Percentiles rank a stretch among this genome's conserved stretches.
Conservation (phyloP, 2,888 invertebrate genomes). For the Vannuccia rotundouncinata region DNA sequence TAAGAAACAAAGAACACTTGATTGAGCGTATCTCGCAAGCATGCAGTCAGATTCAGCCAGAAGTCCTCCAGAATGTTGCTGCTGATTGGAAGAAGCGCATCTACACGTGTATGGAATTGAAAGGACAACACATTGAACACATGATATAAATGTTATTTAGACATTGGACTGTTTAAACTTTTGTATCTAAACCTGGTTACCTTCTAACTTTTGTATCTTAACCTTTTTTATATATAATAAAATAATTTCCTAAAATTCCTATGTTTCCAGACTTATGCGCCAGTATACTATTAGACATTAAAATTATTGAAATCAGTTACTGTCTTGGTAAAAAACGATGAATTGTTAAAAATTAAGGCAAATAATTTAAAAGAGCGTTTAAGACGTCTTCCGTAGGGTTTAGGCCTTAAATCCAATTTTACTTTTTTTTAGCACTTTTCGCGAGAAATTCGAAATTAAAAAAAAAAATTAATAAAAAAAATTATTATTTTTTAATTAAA, state of each 20-base stretch:
- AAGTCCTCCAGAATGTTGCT: constrained; percentile 4
- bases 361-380: no score
- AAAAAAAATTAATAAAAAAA: no score
- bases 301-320: no score
- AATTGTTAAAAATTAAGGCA: no score
- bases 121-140: constrained; percentile 18
- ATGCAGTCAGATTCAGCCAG: not conserved
- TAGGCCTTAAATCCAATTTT: no score
- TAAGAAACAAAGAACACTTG: constrained; percentile 12
- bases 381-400: no score
- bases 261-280: constrained; percentile 1
- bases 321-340: no score
- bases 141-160: constrained; percentile 14
- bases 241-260: not conserved
- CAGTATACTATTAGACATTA: no score
- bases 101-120: not conserved
- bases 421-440: no score
- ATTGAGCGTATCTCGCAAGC: not conserved
- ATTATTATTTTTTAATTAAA: no score
- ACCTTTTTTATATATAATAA: not conserved
- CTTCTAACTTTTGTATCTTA: no score
- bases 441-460: no score
- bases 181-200: not conserved
- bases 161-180: constrained; percentile 3
- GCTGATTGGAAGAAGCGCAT: constrained; percentile 13